phyloP scores from a whole-genome alignment of 2,797 vertebrate species.

The Chloroceryle inda region DNA sequence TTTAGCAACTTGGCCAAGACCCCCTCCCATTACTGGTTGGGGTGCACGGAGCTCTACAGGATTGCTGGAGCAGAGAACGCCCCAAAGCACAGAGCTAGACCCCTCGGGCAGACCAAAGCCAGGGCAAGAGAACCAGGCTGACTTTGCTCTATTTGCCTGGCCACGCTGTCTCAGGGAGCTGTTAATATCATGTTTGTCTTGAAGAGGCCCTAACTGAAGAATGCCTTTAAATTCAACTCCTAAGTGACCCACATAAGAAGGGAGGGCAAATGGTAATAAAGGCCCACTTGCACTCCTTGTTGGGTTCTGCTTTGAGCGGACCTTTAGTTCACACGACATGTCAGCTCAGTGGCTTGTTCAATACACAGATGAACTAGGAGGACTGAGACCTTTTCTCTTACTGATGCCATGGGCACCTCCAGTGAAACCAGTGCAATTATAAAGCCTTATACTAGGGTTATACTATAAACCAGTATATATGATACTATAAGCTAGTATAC shows the following conservation, averaged over 20 bases:
- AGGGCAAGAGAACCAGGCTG: neutral
- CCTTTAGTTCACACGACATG: accelerated
- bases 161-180: neutral
- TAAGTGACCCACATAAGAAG: neutral
- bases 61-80: neutral
- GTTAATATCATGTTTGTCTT: neutral
- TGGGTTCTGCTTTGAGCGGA: neutral
- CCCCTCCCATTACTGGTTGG: accelerated
- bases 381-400: neutral
- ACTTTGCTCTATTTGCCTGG: neutral
- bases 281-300: neutral
- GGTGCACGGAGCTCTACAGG: neutral
- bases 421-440: neutral
- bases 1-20: neutral
- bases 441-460: neutral
- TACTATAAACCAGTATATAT: neutral
- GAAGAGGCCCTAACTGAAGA: neutral
- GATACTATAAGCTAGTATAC: neutral
- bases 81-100: neutral
- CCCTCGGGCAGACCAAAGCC: neutral
- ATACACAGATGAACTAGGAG: neutral
- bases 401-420: neutral
- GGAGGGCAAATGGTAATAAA: neutral
- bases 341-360: neutral
- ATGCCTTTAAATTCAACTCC: neutral